Percentiles rank a stretch among this genome's conserved stretches.
phyloP scores from a whole-genome alignment of 2,113 vertebrate genomes.

The Alligator mississippiensis region DNA sequence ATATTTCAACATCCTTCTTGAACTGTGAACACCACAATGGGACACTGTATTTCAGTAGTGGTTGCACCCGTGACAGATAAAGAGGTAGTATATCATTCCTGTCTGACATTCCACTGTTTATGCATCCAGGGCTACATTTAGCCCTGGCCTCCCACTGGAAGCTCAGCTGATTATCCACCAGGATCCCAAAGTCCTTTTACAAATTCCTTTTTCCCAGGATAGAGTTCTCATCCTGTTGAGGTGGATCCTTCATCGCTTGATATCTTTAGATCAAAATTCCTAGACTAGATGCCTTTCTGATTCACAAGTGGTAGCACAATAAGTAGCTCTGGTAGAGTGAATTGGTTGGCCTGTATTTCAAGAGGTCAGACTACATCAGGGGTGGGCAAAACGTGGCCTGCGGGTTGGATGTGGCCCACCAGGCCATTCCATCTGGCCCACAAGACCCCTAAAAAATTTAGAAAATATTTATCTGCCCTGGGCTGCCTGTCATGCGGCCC shows the following conservation, averaged over 20 bases:
- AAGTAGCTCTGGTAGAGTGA: neutral
- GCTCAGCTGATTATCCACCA: neutral
- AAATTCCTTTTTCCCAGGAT: neutral
- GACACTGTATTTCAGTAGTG: neutral
- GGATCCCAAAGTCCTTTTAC: neutral
- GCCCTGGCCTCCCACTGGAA: neutral
- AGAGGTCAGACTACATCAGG: too few relatives aligned
- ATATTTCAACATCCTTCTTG: neutral
- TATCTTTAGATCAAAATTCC: neutral
- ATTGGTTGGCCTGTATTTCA: too few relatives aligned
- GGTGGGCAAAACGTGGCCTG: too few relatives aligned
- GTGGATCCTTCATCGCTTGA: neutral
- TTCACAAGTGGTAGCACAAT: neutral
- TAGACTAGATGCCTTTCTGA: fast-evolving
- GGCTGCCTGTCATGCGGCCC: too few relatives aligned
- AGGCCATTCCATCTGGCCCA: too few relatives aligned
- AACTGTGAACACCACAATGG: fast-evolving
- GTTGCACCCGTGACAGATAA: neutral
- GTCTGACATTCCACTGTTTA: fast-evolving
- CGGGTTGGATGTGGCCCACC: too few relatives aligned
- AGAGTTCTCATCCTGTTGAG: neutral
- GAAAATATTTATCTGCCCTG: too few relatives aligned
- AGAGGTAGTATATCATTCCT: neutral
- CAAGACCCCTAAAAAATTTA: too few relatives aligned
- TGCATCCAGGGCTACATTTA: neutral